Percentiles rank a stretch among this genome's conserved stretches.
These are phyloP conservation scores for Spilogale gracilis DNA, from an alignment of 2,113 vertebrate genomes.

Conservation along the genomic window DNA sequence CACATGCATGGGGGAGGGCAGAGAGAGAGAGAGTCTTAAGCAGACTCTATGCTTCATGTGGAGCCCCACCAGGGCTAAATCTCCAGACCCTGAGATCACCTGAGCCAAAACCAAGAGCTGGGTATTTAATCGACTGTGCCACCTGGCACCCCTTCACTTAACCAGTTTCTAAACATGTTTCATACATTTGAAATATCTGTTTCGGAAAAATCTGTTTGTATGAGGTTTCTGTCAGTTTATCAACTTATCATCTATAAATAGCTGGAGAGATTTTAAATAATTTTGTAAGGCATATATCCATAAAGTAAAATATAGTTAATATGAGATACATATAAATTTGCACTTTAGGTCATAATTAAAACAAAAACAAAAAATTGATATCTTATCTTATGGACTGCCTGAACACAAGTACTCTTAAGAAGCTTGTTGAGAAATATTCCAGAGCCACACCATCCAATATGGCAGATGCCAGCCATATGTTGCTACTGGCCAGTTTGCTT, in stretches of 20 bases:
- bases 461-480: neutral
- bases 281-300: neutral
- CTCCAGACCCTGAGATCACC: no score
- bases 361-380: neutral
- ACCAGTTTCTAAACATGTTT: neutral
- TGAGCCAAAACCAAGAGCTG: no score
- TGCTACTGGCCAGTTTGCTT: neutral
- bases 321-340: neutral
- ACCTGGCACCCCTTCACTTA: no score
- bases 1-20: no score
- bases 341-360: neutral
- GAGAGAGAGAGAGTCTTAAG: no score
- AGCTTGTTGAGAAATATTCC: neutral
- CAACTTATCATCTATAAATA: neutral
- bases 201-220: neutral
- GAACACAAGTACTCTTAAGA: neutral
- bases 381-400: neutral
- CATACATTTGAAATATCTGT: neutral
- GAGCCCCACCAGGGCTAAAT: no score
- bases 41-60: no score
- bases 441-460: accelerated
- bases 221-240: neutral
- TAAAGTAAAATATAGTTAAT: neutral
- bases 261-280: neutral
- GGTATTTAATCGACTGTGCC: no score